Evolutionary conservation across 2,888 invertebrate genomes (phyloP).

Genomic region (Iselma pallidipennis): DNA sequence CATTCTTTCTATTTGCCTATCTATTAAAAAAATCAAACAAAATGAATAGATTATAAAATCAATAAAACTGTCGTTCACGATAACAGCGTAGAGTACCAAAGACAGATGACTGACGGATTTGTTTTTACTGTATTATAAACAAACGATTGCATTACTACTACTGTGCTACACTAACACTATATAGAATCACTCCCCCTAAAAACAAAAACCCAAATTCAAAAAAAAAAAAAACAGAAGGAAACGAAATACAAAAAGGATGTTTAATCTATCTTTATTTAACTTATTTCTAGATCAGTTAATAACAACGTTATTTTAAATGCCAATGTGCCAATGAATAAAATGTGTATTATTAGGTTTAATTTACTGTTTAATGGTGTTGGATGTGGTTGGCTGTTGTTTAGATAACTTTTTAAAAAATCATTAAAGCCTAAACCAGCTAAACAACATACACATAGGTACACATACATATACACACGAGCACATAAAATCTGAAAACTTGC

Average conservation of each 20-base stretch:
- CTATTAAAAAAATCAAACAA: not conserved
- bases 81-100: slow-evolving; percentile 52
- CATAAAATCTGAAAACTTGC: not conserved
- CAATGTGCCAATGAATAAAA: slow-evolving; percentile 42
- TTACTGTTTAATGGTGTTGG: slow-evolving; percentile 48
- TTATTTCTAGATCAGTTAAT: slow-evolving; percentile 6
- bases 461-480: too few relatives aligned
- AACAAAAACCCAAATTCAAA: too few relatives aligned
- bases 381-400: slow-evolving; percentile 35
- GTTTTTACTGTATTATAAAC: slow-evolving; percentile 56
- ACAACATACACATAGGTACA: not conserved
- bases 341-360: slow-evolving; percentile 48
- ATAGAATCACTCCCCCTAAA: slow-evolving; percentile 15
- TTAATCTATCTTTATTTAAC: slow-evolving; percentile 11
- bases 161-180: slow-evolving; percentile 6
- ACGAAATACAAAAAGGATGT: not conserved
- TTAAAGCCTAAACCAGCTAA: not conserved
- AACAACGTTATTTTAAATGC: slow-evolving; percentile 12
- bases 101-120: slow-evolving; percentile 58
- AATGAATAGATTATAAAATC: slow-evolving; percentile 8
- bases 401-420: not conserved
- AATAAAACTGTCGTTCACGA: slow-evolving; percentile 5
- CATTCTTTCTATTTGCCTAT: not conserved
- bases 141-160: slow-evolving; percentile 48
- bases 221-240: not conserved